Evolutionary conservation across 2,888 invertebrate species (phyloP).

Genomic region (Mechanitis mazaeus): DNA sequence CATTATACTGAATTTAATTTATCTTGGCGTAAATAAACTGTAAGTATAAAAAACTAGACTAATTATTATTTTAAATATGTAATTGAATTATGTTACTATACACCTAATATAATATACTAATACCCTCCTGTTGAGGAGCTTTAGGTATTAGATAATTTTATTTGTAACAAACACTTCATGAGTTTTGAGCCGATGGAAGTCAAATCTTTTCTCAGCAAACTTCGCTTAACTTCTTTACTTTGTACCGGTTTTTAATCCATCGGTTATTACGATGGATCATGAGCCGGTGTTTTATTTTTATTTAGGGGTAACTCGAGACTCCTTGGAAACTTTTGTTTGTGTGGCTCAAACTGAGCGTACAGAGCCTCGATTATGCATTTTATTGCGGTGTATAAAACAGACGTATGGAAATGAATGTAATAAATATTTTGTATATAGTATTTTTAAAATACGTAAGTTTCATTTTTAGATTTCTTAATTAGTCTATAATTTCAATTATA

Average conservation of each 20-base stretch:
- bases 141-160: no score
- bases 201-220: slow-evolving; percentile 7
- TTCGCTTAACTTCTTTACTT: slow-evolving; percentile 33
- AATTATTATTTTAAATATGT: no score
- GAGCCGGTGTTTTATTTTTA: slow-evolving; percentile 40
- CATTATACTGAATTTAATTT: no score
- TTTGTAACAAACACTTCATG: neutral
- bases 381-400: neutral
- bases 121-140: no score
- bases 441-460: neutral
- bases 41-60: no score
- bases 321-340: slow-evolving; percentile 34
- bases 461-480: no score
- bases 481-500: no score
- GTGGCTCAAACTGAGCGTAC: slow-evolving; percentile 33
- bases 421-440: neutral
- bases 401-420: neutral
- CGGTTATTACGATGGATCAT: slow-evolving; percentile 43
- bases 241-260: slow-evolving; percentile 43
- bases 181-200: neutral
- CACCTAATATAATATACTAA: no score
- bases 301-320: slow-evolving; percentile 27
- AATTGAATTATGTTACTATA: no score
- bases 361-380: slow-evolving; percentile 2
- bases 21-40: no score